Evolutionary conservation across 2,888 invertebrate species (phyloP).

Genomic region (Andrena flavipes): DNA sequence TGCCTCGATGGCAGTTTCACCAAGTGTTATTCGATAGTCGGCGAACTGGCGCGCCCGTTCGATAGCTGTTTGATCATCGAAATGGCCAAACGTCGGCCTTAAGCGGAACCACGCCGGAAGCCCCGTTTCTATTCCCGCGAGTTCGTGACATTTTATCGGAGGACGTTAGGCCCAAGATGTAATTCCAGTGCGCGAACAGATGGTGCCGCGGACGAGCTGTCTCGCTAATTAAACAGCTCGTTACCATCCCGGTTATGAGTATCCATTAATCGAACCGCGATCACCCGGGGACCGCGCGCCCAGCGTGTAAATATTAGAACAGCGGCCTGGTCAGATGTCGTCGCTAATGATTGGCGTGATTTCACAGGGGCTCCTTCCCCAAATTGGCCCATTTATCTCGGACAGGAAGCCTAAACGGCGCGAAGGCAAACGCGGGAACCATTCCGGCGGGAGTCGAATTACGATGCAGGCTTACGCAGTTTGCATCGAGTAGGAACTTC

Average conservation of each 20-base stretch:
- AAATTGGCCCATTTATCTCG: constrained; percentile 74
- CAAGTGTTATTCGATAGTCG: constrained; percentile 21
- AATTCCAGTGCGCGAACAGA: constrained; percentile 44
- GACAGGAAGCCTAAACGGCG: constrained; percentile 58
- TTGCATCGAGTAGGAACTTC: constrained; percentile 24
- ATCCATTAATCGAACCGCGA: constrained; percentile 65
- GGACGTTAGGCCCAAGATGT: constrained; percentile 8
- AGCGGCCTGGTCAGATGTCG: constrained; percentile 42
- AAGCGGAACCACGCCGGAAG: constrained; percentile 8
- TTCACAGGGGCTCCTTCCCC: constrained; percentile 41
- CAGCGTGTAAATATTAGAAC: constrained; percentile 62
- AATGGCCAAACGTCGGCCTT: neutral
- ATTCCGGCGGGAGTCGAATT: constrained; percentile 16
- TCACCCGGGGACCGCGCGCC: constrained; percentile 31
- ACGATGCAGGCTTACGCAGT: constrained; percentile 12
- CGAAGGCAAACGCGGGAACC: constrained; percentile 53
- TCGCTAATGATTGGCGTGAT: constrained; percentile 63
- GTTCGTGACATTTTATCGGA: constrained; percentile 9
- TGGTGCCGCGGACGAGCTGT: constrained; percentile 20
- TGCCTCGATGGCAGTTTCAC: neutral
- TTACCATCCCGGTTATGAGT: constrained; percentile 50
- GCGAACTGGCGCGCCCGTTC: neutral
- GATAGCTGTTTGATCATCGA: constrained; percentile 36
- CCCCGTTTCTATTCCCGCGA: neutral
- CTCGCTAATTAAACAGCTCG: constrained; percentile 62